These are phyloP conservation scores for Siderastrea radians DNA, from an alignment of 92 coral and sea anemone genomes.

Conservation along the genomic window DNA sequence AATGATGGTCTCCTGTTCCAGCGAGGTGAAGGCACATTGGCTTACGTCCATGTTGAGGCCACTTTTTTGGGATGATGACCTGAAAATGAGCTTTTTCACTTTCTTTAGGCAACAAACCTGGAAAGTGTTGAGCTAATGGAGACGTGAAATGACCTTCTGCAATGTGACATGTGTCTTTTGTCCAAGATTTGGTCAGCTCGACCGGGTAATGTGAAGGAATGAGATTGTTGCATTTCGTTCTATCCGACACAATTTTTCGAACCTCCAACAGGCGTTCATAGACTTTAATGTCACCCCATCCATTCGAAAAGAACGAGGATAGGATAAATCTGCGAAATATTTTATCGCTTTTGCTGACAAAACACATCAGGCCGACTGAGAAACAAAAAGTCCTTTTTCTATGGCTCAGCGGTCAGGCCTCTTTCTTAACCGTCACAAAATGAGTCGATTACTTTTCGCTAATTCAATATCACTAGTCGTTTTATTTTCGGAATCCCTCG, in stretches of 20 bases:
- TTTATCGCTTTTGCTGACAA: conserved; percentile 85
- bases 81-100: conserved; percentile 95
- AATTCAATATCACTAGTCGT: conserved; percentile 1
- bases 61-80: conserved; percentile 82
- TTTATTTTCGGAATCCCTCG: neutral
- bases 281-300: conserved; percentile 90
- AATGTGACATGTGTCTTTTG: conserved; percentile 83
- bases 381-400: neutral
- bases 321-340: conserved; percentile 89
- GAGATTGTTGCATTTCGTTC: conserved; percentile 64
- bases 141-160: conserved; percentile 95
- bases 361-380: conserved; percentile 43
- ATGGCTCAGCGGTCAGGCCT: conserved; percentile 59
- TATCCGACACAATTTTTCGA: conserved; percentile 68
- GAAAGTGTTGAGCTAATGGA: conserved; percentile 86
- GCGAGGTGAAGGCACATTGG: conserved; percentile 94
- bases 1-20: conserved; percentile 97
- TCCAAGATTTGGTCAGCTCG: conserved; percentile 80
- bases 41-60: conserved; percentile 73
- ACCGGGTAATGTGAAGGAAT: conserved; percentile 77
- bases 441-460: conserved; percentile 13
- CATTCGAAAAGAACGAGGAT: conserved; percentile 88
- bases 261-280: conserved; percentile 77
- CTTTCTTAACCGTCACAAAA: neutral
- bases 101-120: conserved; percentile 91